These are phyloP conservation scores for Oxyruncus cristatus DNA, from an alignment of 2,113 vertebrate species.

Conservation along the genomic window DNA sequence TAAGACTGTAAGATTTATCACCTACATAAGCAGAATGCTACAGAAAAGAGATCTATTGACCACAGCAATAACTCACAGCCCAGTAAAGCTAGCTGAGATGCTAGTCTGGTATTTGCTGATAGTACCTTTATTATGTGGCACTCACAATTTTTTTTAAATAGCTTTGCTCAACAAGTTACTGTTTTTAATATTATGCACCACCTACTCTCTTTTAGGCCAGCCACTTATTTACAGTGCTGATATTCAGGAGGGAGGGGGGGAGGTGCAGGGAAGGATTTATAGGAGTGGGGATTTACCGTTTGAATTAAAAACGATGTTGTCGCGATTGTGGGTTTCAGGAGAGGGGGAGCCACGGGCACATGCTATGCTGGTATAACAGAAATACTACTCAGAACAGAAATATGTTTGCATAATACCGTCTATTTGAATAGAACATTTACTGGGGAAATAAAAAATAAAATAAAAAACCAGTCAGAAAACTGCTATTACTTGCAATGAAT, in stretches of 20 bases:
- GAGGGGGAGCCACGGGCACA: constrained; percentile 16
- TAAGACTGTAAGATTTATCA: constrained; percentile 80
- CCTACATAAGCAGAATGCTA: constrained; percentile 71
- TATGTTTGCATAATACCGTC: background rate
- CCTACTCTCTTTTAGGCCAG: background rate
- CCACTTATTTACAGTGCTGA: constrained; percentile 28
- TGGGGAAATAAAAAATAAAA: background rate
- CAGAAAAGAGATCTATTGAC: constrained; percentile 73
- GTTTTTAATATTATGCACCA: constrained; percentile 17
- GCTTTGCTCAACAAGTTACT: constrained; percentile 14
- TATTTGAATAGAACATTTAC: constrained; percentile 45
- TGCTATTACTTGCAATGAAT: background rate
- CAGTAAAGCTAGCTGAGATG: constrained; percentile 60
- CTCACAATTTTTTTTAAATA: constrained; percentile 4
- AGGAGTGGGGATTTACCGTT: background rate
- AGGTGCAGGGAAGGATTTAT: background rate
- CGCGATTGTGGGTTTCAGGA: background rate
- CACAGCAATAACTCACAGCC: constrained; percentile 75
- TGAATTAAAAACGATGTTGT: background rate
- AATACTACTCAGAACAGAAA: constrained; percentile 25
- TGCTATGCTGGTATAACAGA: background rate
- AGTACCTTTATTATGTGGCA: constrained; percentile 53
- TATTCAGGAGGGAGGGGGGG: background rate
- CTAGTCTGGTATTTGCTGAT: constrained; percentile 71
- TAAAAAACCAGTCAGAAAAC: background rate